Evolutionary conservation across 2,797 vertebrate species (phyloP), one percentile per base, ranked within the genome.

Genomic region (Oreortyx pictus): DNA sequence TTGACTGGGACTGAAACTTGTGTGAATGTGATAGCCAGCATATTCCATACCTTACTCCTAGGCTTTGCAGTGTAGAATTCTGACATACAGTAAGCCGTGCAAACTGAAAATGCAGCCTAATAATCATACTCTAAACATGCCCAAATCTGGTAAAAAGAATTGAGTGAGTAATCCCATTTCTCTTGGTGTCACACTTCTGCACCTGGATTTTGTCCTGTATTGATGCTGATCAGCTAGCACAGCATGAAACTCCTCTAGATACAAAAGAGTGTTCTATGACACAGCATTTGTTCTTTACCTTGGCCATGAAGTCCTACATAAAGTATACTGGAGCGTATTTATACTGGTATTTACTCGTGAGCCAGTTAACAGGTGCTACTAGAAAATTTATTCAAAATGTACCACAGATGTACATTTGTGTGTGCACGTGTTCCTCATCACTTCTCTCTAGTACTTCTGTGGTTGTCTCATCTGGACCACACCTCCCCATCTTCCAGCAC

Each of bases 351-450:
- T 78, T 52, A 47, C 12, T 17, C 49, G 17, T 5, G 44, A 89
- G 14, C 5, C 31, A 57, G 23, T 65, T 50, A 52, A 78, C 24
- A 73, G 61, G 6, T 37, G 18, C 31, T 60, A 19, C 16, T 39
- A 92, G 24, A 7, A 87, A 62, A 56, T 4, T 52, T 66, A 61
- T 1, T 24, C 11, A 47, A 86, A 67, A 18, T 19, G 18, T 72
- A 57, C 22, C 75, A 49, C 11, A 75, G 65, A 41, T 3, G 4
- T 20, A 23, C 6, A 27, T 44, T 70, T 60, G 4, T 79, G 16
- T 37, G 19, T 12, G 8, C 24, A n/a, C 6, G 11, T 1, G 10
- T 7, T n/a, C 4, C 15, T 2, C 1, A 3, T 27, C 4, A 43
- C 76, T 76, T 39, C 20, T 65, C 46, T 70, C 35, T 66, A 13